These are phyloP conservation scores for Montipora foliosa DNA, from an alignment of 64 coral and sea anemone genomes.

Conservation along the genomic window DNA sequence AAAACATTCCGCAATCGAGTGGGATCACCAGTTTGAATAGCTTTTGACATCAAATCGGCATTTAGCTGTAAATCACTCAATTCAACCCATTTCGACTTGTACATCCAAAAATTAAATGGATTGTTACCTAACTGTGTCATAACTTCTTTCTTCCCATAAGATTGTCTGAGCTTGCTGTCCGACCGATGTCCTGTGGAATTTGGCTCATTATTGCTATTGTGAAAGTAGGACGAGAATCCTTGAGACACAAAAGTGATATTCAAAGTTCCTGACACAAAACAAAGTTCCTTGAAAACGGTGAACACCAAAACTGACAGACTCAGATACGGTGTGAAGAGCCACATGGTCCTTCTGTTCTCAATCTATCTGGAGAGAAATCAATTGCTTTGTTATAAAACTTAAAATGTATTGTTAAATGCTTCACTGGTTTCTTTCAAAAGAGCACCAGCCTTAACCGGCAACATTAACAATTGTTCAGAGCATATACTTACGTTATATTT, in stretches of 20 bases:
- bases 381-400: not conserved
- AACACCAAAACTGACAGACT: not conserved
- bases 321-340: not conserved
- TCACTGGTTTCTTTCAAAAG: not conserved
- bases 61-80: slow-evolving; percentile 17
- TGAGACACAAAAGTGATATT: not conserved
- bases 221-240: not conserved
- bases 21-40: slow-evolving; percentile 15
- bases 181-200: not conserved
- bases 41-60: slow-evolving; percentile 21
- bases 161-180: not conserved
- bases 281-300: not conserved
- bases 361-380: not conserved
- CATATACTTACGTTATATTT: no score
- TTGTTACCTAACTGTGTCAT: not conserved
- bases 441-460: not conserved
- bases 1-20: slow-evolving; percentile 38
- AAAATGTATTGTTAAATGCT: not conserved
- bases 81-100: not conserved
- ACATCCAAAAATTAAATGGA: not conserved
- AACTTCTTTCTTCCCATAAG: not conserved
- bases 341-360: not conserved
- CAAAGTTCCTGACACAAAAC: not conserved
- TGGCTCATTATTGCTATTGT: not conserved
- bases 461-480: not conserved